Evolutionary conservation across 2,888 invertebrate species (phyloP).

Genomic region (Epistrophe grossulariae): DNA sequence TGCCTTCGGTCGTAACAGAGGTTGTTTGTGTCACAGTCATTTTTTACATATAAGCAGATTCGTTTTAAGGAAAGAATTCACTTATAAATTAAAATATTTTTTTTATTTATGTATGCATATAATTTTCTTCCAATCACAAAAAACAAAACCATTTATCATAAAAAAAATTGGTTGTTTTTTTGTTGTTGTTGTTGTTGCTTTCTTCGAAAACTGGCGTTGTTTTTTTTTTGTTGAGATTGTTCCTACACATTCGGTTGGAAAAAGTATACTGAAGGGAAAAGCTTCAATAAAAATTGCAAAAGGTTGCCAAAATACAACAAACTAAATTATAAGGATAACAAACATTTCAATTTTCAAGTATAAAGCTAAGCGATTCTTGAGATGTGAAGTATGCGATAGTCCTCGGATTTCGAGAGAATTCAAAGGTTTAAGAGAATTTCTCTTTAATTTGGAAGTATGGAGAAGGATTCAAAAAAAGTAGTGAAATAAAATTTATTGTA

Average conservation of each 20-base stretch:
- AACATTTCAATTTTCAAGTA: too few relatives aligned
- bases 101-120: background rate
- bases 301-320: slow-evolving; percentile 23
- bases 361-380: slow-evolving; percentile 10
- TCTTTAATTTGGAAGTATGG: slow-evolving; percentile 31
- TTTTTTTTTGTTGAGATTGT: slow-evolving; percentile 13
- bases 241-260: slow-evolving; percentile 59
- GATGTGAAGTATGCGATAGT: background rate
- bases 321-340: slow-evolving; percentile 25
- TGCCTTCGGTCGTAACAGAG: slow-evolving; percentile 60
- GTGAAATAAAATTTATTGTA: background rate
- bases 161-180: slow-evolving; percentile 37
- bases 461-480: background rate
- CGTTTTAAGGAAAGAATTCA: background rate
- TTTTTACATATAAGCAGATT: slow-evolving; percentile 52
- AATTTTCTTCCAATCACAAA: slow-evolving; percentile 11
- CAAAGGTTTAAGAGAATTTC: slow-evolving; percentile 4
- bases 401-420: background rate
- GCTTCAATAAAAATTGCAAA: slow-evolving; percentile 35
- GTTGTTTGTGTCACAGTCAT: slow-evolving; percentile 69
- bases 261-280: slow-evolving; percentile 71
- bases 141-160: slow-evolving; percentile 22
- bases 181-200: background rate
- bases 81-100: slow-evolving; percentile 13
- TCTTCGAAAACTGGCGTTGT: slow-evolving; percentile 26